A percentile compares a stretch with the other conserved stretches of the same genome.
These are phyloP conservation scores for Anas georgica DNA, from an alignment of 2,797 vertebrate species.

Conservation along the genomic window DNA sequence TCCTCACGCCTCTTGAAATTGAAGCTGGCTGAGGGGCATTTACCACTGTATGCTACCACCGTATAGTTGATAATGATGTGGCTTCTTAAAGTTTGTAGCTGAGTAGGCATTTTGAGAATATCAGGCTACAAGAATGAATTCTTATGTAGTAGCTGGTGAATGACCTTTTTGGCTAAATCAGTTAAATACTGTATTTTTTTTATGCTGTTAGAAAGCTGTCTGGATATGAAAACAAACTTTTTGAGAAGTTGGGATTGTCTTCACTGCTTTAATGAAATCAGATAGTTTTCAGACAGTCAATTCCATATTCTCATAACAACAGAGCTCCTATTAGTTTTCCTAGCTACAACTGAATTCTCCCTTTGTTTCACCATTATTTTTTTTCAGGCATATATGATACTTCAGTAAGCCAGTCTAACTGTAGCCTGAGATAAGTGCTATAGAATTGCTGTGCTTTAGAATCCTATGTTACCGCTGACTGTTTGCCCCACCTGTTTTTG, in stretches of 20 bases:
- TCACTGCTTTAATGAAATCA: background rate
- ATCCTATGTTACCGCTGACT: background rate
- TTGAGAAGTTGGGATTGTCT: background rate
- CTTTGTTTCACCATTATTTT: background rate
- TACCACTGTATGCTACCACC: background rate
- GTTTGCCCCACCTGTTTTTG: background rate
- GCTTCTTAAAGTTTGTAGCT: background rate
- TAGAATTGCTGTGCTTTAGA: background rate
- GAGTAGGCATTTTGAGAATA: background rate
- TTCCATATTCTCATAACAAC: background rate
- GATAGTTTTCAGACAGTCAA: background rate
- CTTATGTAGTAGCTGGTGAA: background rate
- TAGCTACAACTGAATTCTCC: background rate
- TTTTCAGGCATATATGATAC: background rate
- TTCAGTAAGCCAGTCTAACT: background rate
- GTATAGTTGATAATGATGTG: rapidly evolving
- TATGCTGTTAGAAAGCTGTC: background rate
- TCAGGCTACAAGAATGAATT: background rate
- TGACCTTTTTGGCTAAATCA: background rate
- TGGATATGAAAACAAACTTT: background rate
- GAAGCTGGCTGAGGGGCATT: background rate
- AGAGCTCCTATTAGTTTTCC: background rate
- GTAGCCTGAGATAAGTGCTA: background rate
- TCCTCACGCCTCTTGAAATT: background rate
- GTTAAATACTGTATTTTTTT: background rate